Evolutionary conservation across 2,888 invertebrate species (phyloP).

Genomic region (Oligia fasciuncula): DNA sequence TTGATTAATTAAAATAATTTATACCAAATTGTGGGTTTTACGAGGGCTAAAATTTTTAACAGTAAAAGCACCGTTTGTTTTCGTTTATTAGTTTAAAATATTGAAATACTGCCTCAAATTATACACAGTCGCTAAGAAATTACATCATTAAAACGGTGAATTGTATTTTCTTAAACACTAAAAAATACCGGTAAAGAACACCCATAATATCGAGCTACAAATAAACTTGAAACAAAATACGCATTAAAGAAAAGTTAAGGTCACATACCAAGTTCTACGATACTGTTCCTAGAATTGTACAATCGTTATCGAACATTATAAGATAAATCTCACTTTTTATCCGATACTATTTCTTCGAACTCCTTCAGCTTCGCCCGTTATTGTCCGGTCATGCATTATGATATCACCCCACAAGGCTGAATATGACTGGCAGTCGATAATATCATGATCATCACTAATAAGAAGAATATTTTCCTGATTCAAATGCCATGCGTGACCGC

Average conservation of each 20-base stretch:
- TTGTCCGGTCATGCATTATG: conserved; percentile 51
- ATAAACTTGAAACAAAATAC: neutral
- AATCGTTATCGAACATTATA: conserved; percentile 2
- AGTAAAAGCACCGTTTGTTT: conserved; percentile 21
- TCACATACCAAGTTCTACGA: neutral
- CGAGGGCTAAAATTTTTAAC: neutral
- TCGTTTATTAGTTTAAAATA: conserved; percentile 4
- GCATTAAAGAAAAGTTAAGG: neutral
- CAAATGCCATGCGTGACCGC: conserved; percentile 45
- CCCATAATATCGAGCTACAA: neutral
- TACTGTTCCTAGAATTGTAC: conserved; percentile 1
- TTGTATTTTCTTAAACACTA: conserved; percentile 7
- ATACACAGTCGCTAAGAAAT: conserved; percentile 5
- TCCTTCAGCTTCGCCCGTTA: conserved; percentile 17
- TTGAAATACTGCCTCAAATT: conserved; percentile 12
- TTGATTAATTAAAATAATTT: conserved; percentile 6
- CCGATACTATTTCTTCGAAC: conserved; percentile 18
- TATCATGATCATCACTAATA: conserved; percentile 29
- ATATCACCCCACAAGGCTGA: conserved; percentile 40
- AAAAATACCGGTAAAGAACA: conserved; percentile 12
- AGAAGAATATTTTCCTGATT: conserved; percentile 43
- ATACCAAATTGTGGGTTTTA: conserved; percentile 20
- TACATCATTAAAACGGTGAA: conserved; percentile 8
- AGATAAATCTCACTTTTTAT: conserved; percentile 18
- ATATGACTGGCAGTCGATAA: conserved; percentile 9